Evolutionary conservation across 2,113 vertebrate species (phyloP).

Genomic region (Dinomys branickii): DNA sequence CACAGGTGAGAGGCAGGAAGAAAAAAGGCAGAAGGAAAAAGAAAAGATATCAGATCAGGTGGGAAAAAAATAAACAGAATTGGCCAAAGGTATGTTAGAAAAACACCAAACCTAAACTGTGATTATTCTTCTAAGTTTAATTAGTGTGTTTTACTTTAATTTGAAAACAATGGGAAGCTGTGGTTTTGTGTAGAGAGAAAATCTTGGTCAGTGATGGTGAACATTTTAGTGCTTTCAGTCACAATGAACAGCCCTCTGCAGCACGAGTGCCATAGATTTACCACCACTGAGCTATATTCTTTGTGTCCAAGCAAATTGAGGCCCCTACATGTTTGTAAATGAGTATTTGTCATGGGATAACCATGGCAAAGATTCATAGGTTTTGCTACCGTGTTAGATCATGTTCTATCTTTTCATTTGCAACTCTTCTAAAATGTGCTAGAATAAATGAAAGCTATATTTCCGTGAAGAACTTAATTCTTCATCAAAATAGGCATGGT

Average conservation of each 20-base stretch:
- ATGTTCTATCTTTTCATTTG: neutral
- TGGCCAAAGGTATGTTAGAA: neutral
- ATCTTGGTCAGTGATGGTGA: neutral
- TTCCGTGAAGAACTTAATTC: neutral
- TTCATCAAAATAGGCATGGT: neutral
- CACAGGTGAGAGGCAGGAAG: neutral
- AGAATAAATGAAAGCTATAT: neutral
- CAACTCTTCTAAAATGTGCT: neutral
- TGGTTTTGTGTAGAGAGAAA: neutral
- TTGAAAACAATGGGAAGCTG: neutral
- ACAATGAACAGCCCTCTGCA: neutral
- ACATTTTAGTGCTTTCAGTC: neutral
- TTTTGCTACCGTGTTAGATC: neutral
- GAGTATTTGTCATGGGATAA: neutral
- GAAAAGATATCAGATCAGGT: fast-evolving
- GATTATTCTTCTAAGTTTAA: neutral
- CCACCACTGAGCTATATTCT: neutral
- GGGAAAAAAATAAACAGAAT: neutral
- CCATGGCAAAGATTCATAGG: fast-evolving
- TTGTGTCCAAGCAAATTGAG: neutral
- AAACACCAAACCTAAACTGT: neutral
- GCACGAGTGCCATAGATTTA: neutral
- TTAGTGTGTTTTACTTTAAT: neutral
- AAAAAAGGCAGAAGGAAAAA: fast-evolving
- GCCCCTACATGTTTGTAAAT: neutral